phyloP scores from a whole-genome alignment of 2,888 invertebrate genomes.

The Cephalotes varians region DNA sequence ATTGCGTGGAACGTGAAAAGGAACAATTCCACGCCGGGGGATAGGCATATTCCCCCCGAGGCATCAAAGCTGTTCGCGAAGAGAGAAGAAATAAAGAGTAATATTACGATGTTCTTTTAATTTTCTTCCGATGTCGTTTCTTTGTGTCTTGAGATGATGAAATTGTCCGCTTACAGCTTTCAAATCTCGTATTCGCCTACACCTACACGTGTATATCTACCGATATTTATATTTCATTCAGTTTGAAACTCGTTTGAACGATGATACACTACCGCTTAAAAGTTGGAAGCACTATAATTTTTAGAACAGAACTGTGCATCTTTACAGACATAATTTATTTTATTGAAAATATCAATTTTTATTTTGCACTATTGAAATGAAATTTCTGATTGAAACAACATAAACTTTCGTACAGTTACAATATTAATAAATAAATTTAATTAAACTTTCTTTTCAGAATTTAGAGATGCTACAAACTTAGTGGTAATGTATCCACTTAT shows the following conservation, averaged over 20 bases:
- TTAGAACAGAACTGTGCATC: too few species aligned
- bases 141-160: slow-evolving; percentile 7
- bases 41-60: slow-evolving; percentile 14
- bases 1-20: slow-evolving; percentile 20
- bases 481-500: background rate
- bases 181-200: background rate
- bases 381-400: too few species aligned
- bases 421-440: background rate
- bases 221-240: background rate
- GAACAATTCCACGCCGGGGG: background rate
- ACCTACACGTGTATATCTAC: background rate
- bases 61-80: slow-evolving; percentile 19
- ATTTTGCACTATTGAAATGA: too few species aligned
- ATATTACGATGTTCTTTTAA: background rate
- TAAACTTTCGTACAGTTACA: background rate
- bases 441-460: too few species aligned
- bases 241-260: background rate
- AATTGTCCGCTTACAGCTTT: background rate
- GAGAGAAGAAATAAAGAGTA: background rate
- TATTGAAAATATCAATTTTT: too few species aligned
- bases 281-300: too few species aligned
- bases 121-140: slow-evolving; percentile 6
- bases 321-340: too few species aligned
- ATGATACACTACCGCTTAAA: background rate
- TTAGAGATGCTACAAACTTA: too few species aligned